These are phyloP conservation scores for Drosophila sp. DNA, from an alignment of 1,140 invertebrate species.

Conservation along the genomic window DNA sequence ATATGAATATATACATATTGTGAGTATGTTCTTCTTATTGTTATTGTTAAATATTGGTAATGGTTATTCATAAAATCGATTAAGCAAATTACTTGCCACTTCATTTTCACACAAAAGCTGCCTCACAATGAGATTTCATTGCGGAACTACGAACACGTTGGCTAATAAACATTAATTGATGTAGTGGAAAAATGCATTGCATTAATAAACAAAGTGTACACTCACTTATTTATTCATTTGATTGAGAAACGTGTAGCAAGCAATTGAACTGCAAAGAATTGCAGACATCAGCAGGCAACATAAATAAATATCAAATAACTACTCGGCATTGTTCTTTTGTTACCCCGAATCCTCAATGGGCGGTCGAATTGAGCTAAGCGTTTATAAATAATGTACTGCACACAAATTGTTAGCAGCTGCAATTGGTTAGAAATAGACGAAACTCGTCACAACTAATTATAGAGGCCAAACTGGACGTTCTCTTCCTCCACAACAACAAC, in stretches of 20 bases:
- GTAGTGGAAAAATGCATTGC: slow-evolving; percentile 70
- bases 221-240: slow-evolving; percentile 54
- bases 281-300: slow-evolving; percentile 50
- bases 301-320: slow-evolving; percentile 50
- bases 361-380: slow-evolving; percentile 51
- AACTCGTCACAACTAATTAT: slow-evolving; percentile 36
- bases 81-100: slow-evolving; percentile 55
- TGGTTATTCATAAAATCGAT: slow-evolving; percentile 48
- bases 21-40: no score
- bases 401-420: slow-evolving; percentile 20
- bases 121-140: slow-evolving; percentile 32
- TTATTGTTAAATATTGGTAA: slow-evolving; percentile 18
- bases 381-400: slow-evolving; percentile 56
- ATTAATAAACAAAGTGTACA: slow-evolving; percentile 60
- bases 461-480: neutral
- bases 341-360: slow-evolving; percentile 1
- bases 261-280: slow-evolving; percentile 51
- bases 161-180: slow-evolving; percentile 73
- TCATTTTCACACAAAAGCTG: slow-evolving; percentile 41
- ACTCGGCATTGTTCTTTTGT: neutral
- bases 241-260: slow-evolving; percentile 65
- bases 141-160: slow-evolving; percentile 68
- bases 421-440: slow-evolving; percentile 50
- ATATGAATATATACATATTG: slow-evolving; percentile 12
- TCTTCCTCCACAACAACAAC: neutral